Base-by-base conservation (phyloP, 2,888 invertebrate genomes). In the Pecten maximus region DNA sequence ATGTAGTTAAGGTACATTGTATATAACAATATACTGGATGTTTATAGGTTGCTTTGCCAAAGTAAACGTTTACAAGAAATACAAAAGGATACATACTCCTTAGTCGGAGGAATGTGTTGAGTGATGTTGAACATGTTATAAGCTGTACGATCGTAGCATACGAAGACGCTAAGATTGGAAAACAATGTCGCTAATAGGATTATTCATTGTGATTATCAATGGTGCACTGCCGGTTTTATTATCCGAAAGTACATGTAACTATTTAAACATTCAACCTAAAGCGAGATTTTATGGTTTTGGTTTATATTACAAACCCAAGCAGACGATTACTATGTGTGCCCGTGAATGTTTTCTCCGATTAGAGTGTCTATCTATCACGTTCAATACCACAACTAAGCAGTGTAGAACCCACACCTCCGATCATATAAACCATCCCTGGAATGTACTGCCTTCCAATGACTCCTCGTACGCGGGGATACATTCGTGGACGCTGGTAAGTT, bases 281-380 rank as follows among this genome's bases (percentile, higher is more conserved):
- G 1, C 6, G 23, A 23, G 23, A 23, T 2, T 60, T 1, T 0
- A n/a, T 2, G 19, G 23, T n/a, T 16, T 2, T 16, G 23, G 23
- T n/a, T n/a, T 60, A n/a, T 23, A 60, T 60, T 23, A 23, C 1
- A n/a, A 23, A 60, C 3, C 1, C 23, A 0, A 23, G 23, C n/a
- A 60, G 23, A n/a, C 60, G 23, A 16, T 60, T n/a, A 60, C 60
- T 0, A 60, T 19, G 23, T 60, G 60, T 60, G 60, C n/a, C 2
- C 60, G 60, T 60, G 60, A 60, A 60, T 60, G 60, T 60, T 60
- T 60, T 60, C 60, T 60, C n/a, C 60, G 60, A 60, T 60, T 23
- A 60, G 15, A 60, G 23, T 60, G 60, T 60, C 60, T 60, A 6
- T 60, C 60, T 23, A n/a, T 60, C 4, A 60, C n/a, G 4, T 60